A percentile compares a stretch with the other conserved stretches of the same genome.
Conservation (phyloP, 2,113 vertebrate genomes). For the Pogonocichla stellata region DNA sequence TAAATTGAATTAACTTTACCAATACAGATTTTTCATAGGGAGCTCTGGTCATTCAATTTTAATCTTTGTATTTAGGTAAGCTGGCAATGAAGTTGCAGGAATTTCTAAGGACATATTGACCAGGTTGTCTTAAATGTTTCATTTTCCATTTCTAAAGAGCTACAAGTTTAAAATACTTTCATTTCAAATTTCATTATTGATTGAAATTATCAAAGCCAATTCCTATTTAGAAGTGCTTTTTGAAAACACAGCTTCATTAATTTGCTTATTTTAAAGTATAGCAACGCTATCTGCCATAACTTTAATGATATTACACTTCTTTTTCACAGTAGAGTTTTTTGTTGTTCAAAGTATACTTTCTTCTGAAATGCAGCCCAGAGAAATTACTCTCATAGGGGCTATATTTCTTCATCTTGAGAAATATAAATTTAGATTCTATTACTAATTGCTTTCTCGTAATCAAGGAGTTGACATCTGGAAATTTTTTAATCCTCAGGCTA, state of each 20-base stretch:
- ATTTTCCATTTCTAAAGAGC: neutral
- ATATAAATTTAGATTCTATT: conserved; percentile 53
- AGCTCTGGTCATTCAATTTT: neutral
- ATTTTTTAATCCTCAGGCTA: conserved; percentile 10
- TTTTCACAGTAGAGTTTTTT: neutral
- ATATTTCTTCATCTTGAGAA: conserved; percentile 41
- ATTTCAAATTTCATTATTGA: neutral
- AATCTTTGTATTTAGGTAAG: neutral
- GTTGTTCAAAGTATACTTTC: neutral
- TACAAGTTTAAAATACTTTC: neutral
- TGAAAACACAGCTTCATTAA: neutral
- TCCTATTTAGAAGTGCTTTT: neutral
- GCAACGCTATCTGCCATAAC: neutral
- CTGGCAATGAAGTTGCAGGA: neutral
- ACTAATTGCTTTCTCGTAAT: conserved; percentile 60
- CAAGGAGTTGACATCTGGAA: conserved; percentile 17
- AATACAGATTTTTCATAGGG: neutral
- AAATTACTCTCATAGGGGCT: conserved; percentile 14
- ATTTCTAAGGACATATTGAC: neutral
- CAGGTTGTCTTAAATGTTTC: neutral
- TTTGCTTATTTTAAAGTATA: neutral
- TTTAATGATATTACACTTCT: neutral
- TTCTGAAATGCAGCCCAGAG: neutral
- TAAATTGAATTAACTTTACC: neutral
- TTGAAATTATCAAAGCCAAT: neutral